Evolutionary conservation across 2,888 invertebrate species (phyloP).

Genomic region (Sinhomidia bicolor): DNA sequence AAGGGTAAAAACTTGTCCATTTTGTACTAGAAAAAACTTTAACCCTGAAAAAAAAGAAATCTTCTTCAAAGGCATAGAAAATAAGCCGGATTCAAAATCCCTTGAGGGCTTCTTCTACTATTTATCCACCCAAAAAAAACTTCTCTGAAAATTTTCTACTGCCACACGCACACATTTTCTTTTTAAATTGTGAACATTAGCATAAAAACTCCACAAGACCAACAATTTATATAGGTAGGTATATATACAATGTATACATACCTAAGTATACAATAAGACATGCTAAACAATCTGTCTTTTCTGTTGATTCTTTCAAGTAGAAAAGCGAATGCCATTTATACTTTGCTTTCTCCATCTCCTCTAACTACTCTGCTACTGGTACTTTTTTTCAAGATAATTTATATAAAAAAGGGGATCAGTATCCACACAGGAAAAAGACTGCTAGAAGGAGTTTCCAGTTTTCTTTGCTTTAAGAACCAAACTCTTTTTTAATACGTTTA

Average conservation of each 20-base stretch:
- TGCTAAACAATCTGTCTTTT: neutral
- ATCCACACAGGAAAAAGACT: neutral
- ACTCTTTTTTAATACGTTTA: neutral
- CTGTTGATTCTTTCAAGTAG: neutral
- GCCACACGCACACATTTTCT: constrained; percentile 2
- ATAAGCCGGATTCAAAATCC: constrained; percentile 42
- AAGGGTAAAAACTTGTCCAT: neutral
- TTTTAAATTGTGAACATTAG: neutral
- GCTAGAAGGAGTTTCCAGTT: neutral
- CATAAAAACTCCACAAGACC: too few species aligned
- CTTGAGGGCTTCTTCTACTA: constrained; percentile 27
- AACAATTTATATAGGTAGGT: too few species aligned
- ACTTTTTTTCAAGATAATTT: constrained; percentile 13
- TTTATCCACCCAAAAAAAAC: neutral
- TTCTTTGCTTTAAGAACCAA: constrained; percentile 4
- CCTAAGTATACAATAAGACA: neutral
- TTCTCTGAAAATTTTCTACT: constrained; percentile 18
- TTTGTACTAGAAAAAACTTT: neutral
- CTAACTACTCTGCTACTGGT: too few species aligned
- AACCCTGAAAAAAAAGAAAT: constrained; percentile 24
- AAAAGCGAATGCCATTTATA: neutral
- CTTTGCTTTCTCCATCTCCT: neutral
- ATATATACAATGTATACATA: neutral
- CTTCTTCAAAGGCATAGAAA: constrained; percentile 37
- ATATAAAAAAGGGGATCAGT: neutral